A percentile compares a stretch with the other conserved stretches of the same genome.
phyloP scores from a whole-genome alignment of 2,113 vertebrate genomes.

The Cyphomyrus plagiostoma region DNA sequence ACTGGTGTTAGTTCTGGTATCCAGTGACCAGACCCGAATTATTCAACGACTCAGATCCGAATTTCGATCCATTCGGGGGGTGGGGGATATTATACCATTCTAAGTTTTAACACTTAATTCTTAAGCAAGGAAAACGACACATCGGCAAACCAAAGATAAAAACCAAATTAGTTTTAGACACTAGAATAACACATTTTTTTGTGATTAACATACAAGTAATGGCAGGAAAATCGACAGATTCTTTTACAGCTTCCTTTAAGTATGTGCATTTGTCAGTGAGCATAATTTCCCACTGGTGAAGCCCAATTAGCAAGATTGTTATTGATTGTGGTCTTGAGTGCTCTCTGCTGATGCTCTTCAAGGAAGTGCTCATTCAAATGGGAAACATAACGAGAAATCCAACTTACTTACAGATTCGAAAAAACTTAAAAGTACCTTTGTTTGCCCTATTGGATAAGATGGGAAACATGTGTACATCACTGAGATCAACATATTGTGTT shows the following conservation, averaged over 20 bases:
- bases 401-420: slow-evolving; percentile 25
- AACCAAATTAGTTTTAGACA: neutral
- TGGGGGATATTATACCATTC: neutral
- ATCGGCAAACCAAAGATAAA: neutral
- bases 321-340: slow-evolving; percentile 59
- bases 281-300: slow-evolving; percentile 56
- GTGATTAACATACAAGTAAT: slow-evolving; percentile 17
- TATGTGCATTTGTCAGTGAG: slow-evolving; percentile 49
- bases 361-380: slow-evolving; percentile 47
- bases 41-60: neutral
- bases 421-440: slow-evolving; percentile 40
- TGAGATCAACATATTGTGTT: neutral
- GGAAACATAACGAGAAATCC: slow-evolving; percentile 51
- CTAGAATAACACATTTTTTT: neutral
- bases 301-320: slow-evolving; percentile 66
- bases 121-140: neutral
- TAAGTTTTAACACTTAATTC: neutral
- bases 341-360: slow-evolving; percentile 49
- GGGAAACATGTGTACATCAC: neutral
- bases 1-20: neutral
- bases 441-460: slow-evolving; percentile 3
- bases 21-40: neutral
- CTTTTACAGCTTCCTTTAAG: slow-evolving; percentile 38
- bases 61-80: neutral
- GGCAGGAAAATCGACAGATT: slow-evolving; percentile 16